Evolutionary conservation across 2,797 vertebrate genomes (phyloP).

Genomic region (Spinus pinus): DNA sequence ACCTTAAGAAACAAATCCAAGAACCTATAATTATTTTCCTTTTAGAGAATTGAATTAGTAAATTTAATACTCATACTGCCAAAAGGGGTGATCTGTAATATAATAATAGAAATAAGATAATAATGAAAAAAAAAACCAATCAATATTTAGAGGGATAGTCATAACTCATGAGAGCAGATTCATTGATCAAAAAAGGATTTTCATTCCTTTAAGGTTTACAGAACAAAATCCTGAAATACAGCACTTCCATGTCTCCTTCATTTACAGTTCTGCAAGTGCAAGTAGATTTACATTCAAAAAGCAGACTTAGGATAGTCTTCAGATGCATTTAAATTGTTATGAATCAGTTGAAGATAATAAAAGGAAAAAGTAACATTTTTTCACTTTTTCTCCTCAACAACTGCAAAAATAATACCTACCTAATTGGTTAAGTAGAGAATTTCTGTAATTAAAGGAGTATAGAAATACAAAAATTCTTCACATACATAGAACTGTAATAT

Average conservation of each 20-base stretch:
- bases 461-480: conserved; percentile 15
- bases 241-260: not conserved
- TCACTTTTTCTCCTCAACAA: not conserved
- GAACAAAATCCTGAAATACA: not conserved
- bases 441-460: conserved; percentile 1
- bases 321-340: not conserved
- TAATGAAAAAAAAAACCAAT: not conserved
- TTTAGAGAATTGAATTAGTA: not conserved
- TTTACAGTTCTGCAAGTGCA: not conserved
- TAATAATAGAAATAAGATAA: not conserved
- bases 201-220: not conserved
- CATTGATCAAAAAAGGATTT: not conserved
- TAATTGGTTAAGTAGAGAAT: not conserved
- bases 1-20: not conserved
- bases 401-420: conserved; percentile 11
- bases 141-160: not conserved
- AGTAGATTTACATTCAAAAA: not conserved
- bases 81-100: not conserved
- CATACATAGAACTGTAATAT: not conserved
- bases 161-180: not conserved
- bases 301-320: not conserved
- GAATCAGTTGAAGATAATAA: not conserved
- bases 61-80: not conserved
- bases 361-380: not conserved
- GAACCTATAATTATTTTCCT: not conserved